These are phyloP conservation scores for Apamea crenata DNA, from an alignment of 2,888 invertebrate genomes.

Conservation along the genomic window DNA sequence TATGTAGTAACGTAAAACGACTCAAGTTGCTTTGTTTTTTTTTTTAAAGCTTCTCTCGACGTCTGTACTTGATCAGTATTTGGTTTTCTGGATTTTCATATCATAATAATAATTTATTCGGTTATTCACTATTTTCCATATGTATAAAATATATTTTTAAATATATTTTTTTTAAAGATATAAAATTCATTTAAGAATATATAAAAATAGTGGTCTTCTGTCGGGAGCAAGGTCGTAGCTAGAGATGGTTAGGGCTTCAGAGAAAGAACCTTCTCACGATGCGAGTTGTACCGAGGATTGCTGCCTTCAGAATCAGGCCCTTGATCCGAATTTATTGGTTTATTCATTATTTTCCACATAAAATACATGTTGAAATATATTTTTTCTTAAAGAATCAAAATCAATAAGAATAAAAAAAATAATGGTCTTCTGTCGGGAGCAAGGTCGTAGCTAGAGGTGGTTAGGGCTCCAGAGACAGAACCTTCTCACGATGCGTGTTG, in stretches of 20 bases:
- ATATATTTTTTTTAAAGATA: not conserved
- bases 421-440: not conserved
- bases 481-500: no score
- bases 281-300: no score
- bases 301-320: not conserved
- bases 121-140: not conserved
- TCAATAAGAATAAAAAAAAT: not conserved
- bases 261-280: not conserved
- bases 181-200: not conserved
- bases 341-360: not conserved
- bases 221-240: not conserved
- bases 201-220: not conserved
- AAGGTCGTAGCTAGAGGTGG: not conserved
- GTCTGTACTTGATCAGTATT: not conserved
- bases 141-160: not conserved
- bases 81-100: not conserved
- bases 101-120: not conserved
- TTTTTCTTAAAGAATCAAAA: not conserved
- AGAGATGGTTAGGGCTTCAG: not conserved
- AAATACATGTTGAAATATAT: not conserved
- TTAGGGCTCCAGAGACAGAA: not conserved
- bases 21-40: not conserved
- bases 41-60: not conserved
- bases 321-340: not conserved
- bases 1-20: not conserved